Conservation (phyloP, 2,888 invertebrate species). For the Tachystola acroxantha region DNA sequence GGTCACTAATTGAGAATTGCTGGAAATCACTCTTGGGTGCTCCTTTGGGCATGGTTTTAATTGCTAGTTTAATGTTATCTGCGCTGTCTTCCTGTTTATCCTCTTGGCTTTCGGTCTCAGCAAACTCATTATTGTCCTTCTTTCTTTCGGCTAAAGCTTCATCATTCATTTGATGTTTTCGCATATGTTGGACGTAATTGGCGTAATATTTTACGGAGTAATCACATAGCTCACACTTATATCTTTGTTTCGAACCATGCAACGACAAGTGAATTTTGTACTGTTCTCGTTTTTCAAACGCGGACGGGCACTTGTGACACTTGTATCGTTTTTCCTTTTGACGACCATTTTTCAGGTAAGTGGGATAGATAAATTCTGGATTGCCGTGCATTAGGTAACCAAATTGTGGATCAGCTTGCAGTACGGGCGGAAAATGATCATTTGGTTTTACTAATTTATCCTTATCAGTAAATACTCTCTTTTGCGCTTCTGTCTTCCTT, state of each 20-base stretch:
- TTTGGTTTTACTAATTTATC: slow-evolving; percentile 71
- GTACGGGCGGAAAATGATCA: slow-evolving; percentile 71
- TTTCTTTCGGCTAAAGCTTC: slow-evolving; percentile 80
- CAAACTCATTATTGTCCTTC: slow-evolving; percentile 30
- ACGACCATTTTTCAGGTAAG: slow-evolving; percentile 84
- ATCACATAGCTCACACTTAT: slow-evolving; percentile 90
- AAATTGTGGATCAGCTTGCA: slow-evolving; percentile 82
- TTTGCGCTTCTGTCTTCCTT: slow-evolving; percentile 80
- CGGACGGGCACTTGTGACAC: slow-evolving; percentile 91
- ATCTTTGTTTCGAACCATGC: slow-evolving; percentile 90
- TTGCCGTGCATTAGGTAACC: slow-evolving; percentile 84
- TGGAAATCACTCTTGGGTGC: slow-evolving; percentile 65
- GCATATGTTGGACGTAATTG: slow-evolving; percentile 89
- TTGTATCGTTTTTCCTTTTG: slow-evolving; percentile 88
- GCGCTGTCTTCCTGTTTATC: slow-evolving; percentile 41
- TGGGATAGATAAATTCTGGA: slow-evolving; percentile 87
- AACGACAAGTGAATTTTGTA: slow-evolving; percentile 89
- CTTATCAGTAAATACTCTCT: slow-evolving; percentile 66
- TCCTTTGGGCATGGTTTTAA: slow-evolving; percentile 67
- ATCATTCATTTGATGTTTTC: slow-evolving; percentile 86
- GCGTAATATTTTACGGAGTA: slow-evolving; percentile 93
- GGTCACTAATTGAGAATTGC: slow-evolving; percentile 79
- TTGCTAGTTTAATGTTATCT: slow-evolving; percentile 62
- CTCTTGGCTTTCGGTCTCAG: slow-evolving; percentile 29
- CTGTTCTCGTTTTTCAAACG: slow-evolving; percentile 91